A percentile compares a stretch with the other conserved stretches of the same genome.
These are phyloP conservation scores for Mastigias papua DNA, from an alignment of 30 jellyfish, hydroid and myxozoan genomes.

Conservation along the genomic window DNA sequence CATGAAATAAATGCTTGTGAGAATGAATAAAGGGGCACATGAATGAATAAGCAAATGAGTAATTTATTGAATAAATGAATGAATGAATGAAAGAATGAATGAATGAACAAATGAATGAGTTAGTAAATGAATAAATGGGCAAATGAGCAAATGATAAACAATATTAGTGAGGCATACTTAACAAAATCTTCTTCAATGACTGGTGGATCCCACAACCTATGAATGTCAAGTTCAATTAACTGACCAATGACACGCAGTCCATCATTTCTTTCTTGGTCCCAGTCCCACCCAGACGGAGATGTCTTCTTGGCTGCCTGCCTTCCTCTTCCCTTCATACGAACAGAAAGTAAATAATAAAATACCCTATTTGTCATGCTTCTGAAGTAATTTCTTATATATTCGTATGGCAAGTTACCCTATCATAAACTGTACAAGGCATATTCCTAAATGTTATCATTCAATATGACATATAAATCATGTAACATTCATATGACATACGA, in stretches of 20 bases:
- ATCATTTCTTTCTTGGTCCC: conserved; percentile 81
- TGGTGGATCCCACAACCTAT: conserved; percentile 97
- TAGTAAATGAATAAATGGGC: background rate
- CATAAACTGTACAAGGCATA: no score
- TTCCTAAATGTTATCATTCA: no score
- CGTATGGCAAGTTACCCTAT: no score
- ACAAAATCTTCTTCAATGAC: conserved; percentile 91
- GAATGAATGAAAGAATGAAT: background rate
- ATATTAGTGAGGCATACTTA: conserved; percentile 53
- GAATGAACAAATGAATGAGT: background rate
- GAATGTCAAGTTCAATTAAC: conserved; percentile 84
- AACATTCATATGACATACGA: no score
- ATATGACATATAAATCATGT: no score
- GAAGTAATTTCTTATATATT: no score
- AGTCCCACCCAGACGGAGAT: conserved; percentile 55
- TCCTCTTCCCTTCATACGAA: conserved; percentile 76
- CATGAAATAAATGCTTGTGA: no score
- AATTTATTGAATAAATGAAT: background rate
- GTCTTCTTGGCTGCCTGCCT: conserved; percentile 55
- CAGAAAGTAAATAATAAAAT: no score
- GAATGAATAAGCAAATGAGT: background rate
- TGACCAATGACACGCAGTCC: conserved; percentile 81
- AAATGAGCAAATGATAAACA: background rate
- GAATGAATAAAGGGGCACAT: no score
- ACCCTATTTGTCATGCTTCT: no score